These are phyloP conservation scores for Andrena hattorfiana DNA, from an alignment of 2,888 invertebrate genomes.

Conservation along the genomic window DNA sequence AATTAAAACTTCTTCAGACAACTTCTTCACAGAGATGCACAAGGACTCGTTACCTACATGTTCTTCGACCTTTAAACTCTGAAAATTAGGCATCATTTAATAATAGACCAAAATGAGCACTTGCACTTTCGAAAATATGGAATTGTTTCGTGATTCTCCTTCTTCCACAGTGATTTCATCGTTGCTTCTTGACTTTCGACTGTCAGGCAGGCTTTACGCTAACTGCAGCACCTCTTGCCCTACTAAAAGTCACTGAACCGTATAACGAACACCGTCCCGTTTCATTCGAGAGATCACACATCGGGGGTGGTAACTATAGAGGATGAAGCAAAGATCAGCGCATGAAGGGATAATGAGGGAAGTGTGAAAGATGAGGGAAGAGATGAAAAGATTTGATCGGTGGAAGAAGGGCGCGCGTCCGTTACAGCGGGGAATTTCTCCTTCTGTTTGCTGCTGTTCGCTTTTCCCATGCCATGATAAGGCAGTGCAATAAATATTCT, in stretches of 20 bases:
- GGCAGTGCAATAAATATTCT: conserved; percentile 75
- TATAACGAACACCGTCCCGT: conserved; percentile 36
- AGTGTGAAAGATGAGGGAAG: too few species aligned
- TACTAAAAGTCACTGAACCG: conserved; percentile 15
- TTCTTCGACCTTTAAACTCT: too few species aligned
- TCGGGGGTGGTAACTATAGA: conserved; percentile 14
- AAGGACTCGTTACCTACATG: too few species aligned
- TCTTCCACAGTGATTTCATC: neutral
- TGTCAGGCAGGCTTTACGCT: neutral
- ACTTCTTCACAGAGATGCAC: too few species aligned
- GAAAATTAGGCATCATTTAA: neutral
- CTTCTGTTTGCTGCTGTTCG: conserved; percentile 60
- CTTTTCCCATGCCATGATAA: conserved; percentile 75
- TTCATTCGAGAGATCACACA: conserved; percentile 15
- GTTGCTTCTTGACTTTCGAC: neutral
- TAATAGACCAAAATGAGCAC: neutral
- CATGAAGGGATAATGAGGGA: conserved; percentile 29
- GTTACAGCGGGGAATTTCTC: conserved; percentile 61
- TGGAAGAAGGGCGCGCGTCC: conserved; percentile 28
- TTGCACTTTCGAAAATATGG: too few species aligned
- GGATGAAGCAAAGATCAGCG: neutral
- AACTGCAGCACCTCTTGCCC: neutral
- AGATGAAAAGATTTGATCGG: conserved; percentile 56
- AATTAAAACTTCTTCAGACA: too few species aligned
- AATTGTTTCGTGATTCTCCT: neutral